Percentiles rank a stretch among this genome's conserved stretches.
Conservation (phyloP, 92 coral and sea anemone species). For the Ricordea florida region DNA sequence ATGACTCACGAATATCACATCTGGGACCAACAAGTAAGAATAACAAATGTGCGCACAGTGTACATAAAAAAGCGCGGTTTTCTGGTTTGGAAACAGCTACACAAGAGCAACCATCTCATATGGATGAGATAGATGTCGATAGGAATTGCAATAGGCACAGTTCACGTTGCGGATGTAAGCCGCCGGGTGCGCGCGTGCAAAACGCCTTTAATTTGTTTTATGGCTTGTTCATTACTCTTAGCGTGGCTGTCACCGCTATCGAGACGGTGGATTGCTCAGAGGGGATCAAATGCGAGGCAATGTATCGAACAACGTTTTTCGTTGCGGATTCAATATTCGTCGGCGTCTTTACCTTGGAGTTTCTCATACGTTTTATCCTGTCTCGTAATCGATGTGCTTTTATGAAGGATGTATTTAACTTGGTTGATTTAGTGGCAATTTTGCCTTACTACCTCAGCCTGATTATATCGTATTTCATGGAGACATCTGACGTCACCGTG, state of each 20-base stretch:
- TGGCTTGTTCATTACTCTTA: constrained; percentile 73
- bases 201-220: constrained; percentile 26
- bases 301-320: constrained; percentile 39
- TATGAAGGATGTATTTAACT: constrained; percentile 51
- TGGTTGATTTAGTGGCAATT: constrained; percentile 75
- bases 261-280: constrained; percentile 78
- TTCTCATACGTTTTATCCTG: constrained; percentile 50
- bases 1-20: not conserved
- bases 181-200: not conserved
- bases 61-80: no score
- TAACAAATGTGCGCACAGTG: not conserved
- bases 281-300: constrained; percentile 53
- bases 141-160: not conserved
- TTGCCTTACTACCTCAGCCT: constrained; percentile 77
- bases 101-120: not conserved
- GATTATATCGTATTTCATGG: constrained; percentile 27
- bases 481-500: constrained; percentile 38
- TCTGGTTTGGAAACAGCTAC: no score
- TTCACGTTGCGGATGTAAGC: not conserved
- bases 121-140: not conserved
- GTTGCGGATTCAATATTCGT: constrained; percentile 70
- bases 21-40: no score
- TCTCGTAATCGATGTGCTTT: constrained; percentile 59
- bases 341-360: constrained; percentile 75
- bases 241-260: constrained; percentile 70